phyloP scores from a whole-genome alignment of 2,888 invertebrate species.

The Campaea margaritaria region DNA sequence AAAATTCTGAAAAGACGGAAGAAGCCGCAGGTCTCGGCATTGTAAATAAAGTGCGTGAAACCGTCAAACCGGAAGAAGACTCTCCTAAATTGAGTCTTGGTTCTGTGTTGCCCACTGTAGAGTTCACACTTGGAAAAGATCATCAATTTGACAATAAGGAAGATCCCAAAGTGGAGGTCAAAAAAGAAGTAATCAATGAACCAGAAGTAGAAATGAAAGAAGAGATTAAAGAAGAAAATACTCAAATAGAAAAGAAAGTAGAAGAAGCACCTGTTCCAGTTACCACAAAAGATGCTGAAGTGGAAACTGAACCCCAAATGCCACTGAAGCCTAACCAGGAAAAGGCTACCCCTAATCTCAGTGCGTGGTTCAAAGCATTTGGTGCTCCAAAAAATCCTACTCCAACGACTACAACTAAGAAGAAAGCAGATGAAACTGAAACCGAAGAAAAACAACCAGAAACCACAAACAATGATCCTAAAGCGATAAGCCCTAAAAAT shows the following conservation, averaged over 20 bases:
- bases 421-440: constrained; percentile 86
- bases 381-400: constrained; percentile 91
- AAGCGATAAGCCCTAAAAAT: constrained; percentile 67
- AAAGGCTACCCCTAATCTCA: constrained; percentile 93
- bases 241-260: constrained; percentile 47
- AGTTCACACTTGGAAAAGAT: constrained; percentile 87
- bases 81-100: constrained; percentile 94
- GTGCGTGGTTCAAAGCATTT: constrained; percentile 97
- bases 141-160: constrained; percentile 85
- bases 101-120: constrained; percentile 91
- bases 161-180: constrained; percentile 43
- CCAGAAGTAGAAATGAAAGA: constrained; percentile 44
- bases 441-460: constrained; percentile 73
- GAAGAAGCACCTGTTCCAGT: constrained; percentile 55
- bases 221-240: constrained; percentile 35
- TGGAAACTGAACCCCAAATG: constrained; percentile 70
- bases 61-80: constrained; percentile 87
- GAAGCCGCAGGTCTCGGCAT: constrained; percentile 84
- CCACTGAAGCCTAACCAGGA: constrained; percentile 82
- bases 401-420: constrained; percentile 79
- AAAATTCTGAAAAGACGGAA: constrained; percentile 83
- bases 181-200: constrained; percentile 31
- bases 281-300: constrained; percentile 72
- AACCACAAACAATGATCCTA: constrained; percentile 56
- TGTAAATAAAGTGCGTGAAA: constrained; percentile 85